phyloP scores from a whole-genome alignment of 2,888 invertebrate genomes.

The Lordiphosa fenestrarum region DNA sequence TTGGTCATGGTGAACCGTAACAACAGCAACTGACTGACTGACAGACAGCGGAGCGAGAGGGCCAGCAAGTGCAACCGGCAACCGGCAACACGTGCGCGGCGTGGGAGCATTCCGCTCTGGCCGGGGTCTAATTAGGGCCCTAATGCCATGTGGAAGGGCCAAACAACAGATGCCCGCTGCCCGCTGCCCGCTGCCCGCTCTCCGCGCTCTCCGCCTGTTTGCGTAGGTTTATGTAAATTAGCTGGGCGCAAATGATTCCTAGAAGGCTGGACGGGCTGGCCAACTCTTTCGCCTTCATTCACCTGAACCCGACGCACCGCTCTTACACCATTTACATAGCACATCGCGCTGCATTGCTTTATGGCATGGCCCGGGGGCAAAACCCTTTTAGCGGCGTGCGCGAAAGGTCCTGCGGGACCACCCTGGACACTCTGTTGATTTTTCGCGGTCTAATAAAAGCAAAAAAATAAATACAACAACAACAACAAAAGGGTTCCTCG shows the following conservation, averaged over 20 bases:
- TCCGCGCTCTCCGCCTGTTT: slow-evolving; percentile 30
- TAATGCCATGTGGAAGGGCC: slow-evolving; percentile 16
- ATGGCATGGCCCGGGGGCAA: slow-evolving; percentile 63
- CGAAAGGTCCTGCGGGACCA: slow-evolving; percentile 26
- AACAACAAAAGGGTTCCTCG: slow-evolving; percentile 15
- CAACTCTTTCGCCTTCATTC: slow-evolving; percentile 53
- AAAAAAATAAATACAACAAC: slow-evolving; percentile 34
- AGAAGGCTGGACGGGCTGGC: slow-evolving; percentile 45
- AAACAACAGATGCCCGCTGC: neutral
- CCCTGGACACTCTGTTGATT: slow-evolving; percentile 63
- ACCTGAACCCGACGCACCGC: slow-evolving; percentile 41
- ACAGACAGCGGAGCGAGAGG: slow-evolving; percentile 1
- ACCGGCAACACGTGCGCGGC: slow-evolving; percentile 25
- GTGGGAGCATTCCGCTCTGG: slow-evolving; percentile 51
- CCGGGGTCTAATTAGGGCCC: slow-evolving; percentile 38
- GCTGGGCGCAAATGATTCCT: slow-evolving; percentile 68
- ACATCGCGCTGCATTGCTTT: slow-evolving; percentile 39
- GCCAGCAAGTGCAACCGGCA: slow-evolving; percentile 21
- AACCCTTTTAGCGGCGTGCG: slow-evolving; percentile 58
- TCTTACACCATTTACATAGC: slow-evolving; percentile 6
- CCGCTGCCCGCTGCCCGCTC: no score
- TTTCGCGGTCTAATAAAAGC: slow-evolving; percentile 69
- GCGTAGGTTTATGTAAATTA: slow-evolving; percentile 68
- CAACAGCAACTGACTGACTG: slow-evolving; percentile 67
- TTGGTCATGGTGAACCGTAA: slow-evolving; percentile 75